Evolutionary conservation across 1,140 invertebrate genomes (phyloP), one percentile per base, ranked within the genome.

Genomic region (Augochlora pura): DNA sequence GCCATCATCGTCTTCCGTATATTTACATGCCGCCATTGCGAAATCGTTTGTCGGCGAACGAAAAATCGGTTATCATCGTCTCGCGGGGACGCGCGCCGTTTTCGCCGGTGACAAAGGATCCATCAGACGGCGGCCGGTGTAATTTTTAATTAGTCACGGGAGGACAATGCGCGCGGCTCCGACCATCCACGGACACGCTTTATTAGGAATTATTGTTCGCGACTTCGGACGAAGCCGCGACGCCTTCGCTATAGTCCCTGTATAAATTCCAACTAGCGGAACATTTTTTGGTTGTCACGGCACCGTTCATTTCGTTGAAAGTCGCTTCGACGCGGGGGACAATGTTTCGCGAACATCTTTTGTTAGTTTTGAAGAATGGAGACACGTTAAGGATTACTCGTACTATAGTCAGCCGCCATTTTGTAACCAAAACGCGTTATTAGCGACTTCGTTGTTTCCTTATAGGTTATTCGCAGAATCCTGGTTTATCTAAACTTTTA

Each of bases 61-160:
- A 21, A 54, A 25, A 59, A 59, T 25, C 25, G 57, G 2, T n/a
- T 8, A 9, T 8, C 57, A 25, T 25, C 25, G 57, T 12, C n/a
- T n/a, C 57, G 3, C 7, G 1, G 21, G 9, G 57, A 12, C n/a
- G 57, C 3, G 52, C 2, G 0, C 21, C 9, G 23, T 25, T n/a
- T n/a, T 59, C 23, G 12, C n/a, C 9, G 10, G 12, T 25, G 57
- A 27, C 57, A 59, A 25, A 59, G 12, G n/a, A 5, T 23, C 23
- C 57, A 59, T 59, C 57, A 14, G 57, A 4, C 14, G 12, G 12
- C 57, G 8, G 8, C 25, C 25, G 21, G 9, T 12, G 57, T 59
- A 25, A 59, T 59, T 59, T 59, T 59, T 59, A 59, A 59, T 59
- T 59, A 59, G 57, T 25, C 57, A 59, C 10, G 57, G 57, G 23